These are phyloP conservation scores for Steatocranus sp. DNA, from an alignment of 2,797 vertebrate species.

Conservation along the genomic window DNA sequence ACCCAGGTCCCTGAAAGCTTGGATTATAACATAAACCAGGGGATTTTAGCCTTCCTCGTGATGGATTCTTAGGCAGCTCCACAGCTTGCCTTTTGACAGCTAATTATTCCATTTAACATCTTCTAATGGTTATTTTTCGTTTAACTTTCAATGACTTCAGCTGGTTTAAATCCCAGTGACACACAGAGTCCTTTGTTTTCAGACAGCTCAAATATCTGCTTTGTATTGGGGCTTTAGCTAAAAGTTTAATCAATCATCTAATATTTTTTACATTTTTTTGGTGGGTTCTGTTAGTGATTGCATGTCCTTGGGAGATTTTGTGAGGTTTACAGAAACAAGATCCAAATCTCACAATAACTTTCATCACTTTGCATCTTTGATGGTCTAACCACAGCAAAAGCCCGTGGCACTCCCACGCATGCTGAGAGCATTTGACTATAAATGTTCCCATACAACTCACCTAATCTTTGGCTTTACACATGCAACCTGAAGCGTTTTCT, in stretches of 20 bases:
- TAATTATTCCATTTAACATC: conserved; percentile 71
- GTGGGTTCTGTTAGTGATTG: not conserved
- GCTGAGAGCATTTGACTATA: not conserved
- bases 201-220: not conserved
- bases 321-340: not conserved
- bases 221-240: conserved; percentile 12
- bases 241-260: conserved; percentile 35
- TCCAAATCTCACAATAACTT: not conserved
- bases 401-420: not conserved
- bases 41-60: conserved; percentile 54
- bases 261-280: not conserved
- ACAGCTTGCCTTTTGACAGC: conserved; percentile 60
- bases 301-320: not conserved
- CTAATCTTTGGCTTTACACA: conserved; percentile 1
- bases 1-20: conserved; percentile 39
- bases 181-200: conserved; percentile 15
- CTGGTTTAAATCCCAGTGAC: conserved; percentile 38
- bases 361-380: not conserved
- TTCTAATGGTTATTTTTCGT: conserved; percentile 40
- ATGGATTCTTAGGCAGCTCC: conserved; percentile 55
- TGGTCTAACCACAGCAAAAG: conserved; percentile 5
- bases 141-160: conserved; percentile 52
- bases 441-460: not conserved
- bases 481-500: conserved; percentile 6
- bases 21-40: conserved; percentile 60